Evolutionary conservation across 2,113 vertebrate genomes (phyloP), one percentile per base, ranked within the genome.

Genomic region (Otolemur garnettii): DNA sequence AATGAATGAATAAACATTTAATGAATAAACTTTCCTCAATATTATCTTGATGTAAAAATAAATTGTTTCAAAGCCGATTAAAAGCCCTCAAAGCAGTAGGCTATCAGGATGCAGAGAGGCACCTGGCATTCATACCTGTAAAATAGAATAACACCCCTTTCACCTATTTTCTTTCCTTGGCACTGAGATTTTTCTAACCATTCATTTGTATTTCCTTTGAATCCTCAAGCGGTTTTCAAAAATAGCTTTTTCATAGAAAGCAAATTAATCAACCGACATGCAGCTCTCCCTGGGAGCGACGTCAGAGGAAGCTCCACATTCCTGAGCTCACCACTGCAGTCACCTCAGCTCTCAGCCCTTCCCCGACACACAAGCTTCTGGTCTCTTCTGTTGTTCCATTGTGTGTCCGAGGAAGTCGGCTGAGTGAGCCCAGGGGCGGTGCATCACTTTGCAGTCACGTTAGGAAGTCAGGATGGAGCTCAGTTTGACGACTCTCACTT

Each of bases 131-230:
- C 53, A 24, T 72, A 75, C 19, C 74, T 81, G 83, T 72, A 83
- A 93, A 96, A 83, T 30, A 92, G 86, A 82, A 84, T 66, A 86
- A 93, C 75, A 19, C 11, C 9, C 26, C 42, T 55, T 85, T 33
- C 26, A 82, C 93, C 21, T 95, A 78, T 78, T 83, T 82, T 90
- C 42, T 81, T 93, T 60, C 30, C 53, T n/a, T 42, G 22, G 8
- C 50, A 80, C 30, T 95, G 81, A 89, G 28, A 45, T 42, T 79
- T 90, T 90, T 78, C 66, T 38, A 82, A 30, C 4, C 7, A 53
- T 9, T 91, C 57, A 80, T 96, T 96, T 97, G 78, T 35, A 94
- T 96, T 95, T 94, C 33, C 21, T 77, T 96, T 95, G 83, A 97
- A 75, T 93, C 38, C 66, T 95, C 53, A 93, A 95, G 90, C 24